Base-by-base conservation (phyloP, 1,140 invertebrate genomes). In the Macrobrachium nipponense region DNA sequence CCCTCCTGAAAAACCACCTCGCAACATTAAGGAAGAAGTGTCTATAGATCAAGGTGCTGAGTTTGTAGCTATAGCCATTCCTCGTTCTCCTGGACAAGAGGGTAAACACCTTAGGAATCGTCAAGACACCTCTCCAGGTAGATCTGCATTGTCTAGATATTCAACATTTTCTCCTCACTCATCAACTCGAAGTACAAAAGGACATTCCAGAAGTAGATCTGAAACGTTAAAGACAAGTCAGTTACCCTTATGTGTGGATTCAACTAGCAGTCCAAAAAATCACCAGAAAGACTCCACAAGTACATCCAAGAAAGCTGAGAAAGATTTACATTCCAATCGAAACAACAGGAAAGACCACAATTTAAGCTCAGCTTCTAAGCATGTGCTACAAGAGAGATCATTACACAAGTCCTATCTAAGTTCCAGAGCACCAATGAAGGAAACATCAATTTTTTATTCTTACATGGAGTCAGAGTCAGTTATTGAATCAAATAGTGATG, bases 191-290 rank as follows among this genome's bases (percentile, higher is more conserved):
- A 61, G 64, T 61, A 70, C 36, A 51, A 51, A 10, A 51, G 84
- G 84, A n/a, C 84, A 86, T 62, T 44, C 68, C 66, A 75, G 84
- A 51, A 86, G 84, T 62, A 79, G 64, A 51, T 80, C 84, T 43
- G 84, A 86, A 64, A 83, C 60, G 43, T 5, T 77, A 23, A 77
- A 66, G 76, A 20, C n/a, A 20, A 75, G 36, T 27, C 68, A 75
- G 58, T 61, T 51, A 51, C 51, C 51, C 51, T 12, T 51, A 10
- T 51, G 51, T 6, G 5, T 6, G 51, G 51, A 51, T 51, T 51
- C 51, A 2, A 12, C 0, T 51, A 10, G 12, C 51, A 51, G 51
- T 6, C 51, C 51, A 51, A 58, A 36, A 51, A 20, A 17, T 58
- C 5, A 18, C 7, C 36, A 76, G 15, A 76, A 58, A 51, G 36